Base-by-base conservation (phyloP, 2,888 invertebrate species). In the Dicycla oo region DNA sequence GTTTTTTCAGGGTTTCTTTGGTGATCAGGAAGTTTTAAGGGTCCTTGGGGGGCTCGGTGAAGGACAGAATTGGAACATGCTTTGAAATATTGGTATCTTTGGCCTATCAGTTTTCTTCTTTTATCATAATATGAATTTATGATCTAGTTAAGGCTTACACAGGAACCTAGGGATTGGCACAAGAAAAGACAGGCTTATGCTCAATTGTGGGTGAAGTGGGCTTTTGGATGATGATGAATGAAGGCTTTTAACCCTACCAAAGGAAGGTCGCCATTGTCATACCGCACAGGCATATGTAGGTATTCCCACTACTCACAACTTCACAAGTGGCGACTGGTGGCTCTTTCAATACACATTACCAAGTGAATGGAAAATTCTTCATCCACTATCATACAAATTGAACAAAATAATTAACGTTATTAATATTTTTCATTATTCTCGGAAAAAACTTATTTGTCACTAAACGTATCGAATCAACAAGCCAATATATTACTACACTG, bases 381-480 rank as follows among this genome's bases (percentile, higher is more conserved):
- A 26, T 13, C 1, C 0, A 47, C 10, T 30, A 10, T 26, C 26
- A 15, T 20, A 53, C 18, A 62, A 53, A 74, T 13, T 20, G 0
- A 51, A 45, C 3, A 54, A 6, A n/a, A 40, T 49, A 0, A 49
- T 23, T 38, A 13, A 20, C n/a, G 4, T 43, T 13, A 4, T 23
- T n/a, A 26, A 23, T 56, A 38, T 40, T 57, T 45, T 77, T 40
- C 34, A 61, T 49, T 3, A 66, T n/a, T 45, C 57, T 61, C 11
- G 13, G 63, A 49, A 58, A n/a, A 30, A 60, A 51, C 18, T 23
- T 64, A 56, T 60, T 66, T 80, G 8, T 30, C 45, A 45, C 40
- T 51, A 23, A 20, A 60, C 38, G 20, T 68, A 47, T 43, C 53
- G 10, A 56, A 66, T 62, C 26, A 57, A 69, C 38, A 64, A 56